A percentile compares a stretch with the other conserved stretches of the same genome.
Evolutionary conservation across 2,113 vertebrate species (phyloP).

Genomic region (Myotis yumanensis): DNA sequence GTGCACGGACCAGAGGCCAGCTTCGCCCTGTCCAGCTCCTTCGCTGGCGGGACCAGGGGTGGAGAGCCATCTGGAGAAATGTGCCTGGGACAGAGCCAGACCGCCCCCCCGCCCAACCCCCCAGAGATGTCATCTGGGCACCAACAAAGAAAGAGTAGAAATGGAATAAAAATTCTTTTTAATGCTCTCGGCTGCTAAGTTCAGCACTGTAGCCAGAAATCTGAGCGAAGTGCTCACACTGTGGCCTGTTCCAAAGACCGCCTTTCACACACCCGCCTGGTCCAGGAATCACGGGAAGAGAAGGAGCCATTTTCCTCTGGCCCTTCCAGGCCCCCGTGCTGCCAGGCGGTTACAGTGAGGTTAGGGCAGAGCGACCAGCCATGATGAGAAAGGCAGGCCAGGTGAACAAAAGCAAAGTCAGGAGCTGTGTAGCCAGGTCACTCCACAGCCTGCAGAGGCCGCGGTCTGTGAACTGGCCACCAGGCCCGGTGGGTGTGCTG

Average conservation of each 20-base stretch:
- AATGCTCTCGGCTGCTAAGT: conserved; percentile 52
- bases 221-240: background rate
- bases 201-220: background rate
- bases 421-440: background rate
- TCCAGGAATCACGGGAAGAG: conserved; percentile 79
- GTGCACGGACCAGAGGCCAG: background rate
- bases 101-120: background rate
- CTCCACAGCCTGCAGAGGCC: fast-evolving
- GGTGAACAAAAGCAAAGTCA: background rate
- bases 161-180: conserved; percentile 51
- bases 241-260: background rate
- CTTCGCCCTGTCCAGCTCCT: background rate
- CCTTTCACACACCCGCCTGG: conserved; percentile 45
- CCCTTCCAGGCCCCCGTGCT: conserved; percentile 56
- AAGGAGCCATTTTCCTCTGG: conserved; percentile 73
- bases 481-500: fast-evolving
- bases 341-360: conserved; percentile 67
- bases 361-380: conserved; percentile 49
- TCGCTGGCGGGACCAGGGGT: background rate
- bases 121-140: background rate
- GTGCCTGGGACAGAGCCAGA: fast-evolving
- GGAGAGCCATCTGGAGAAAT: background rate
- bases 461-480: fast-evolving
- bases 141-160: background rate
- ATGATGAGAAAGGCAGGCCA: fast-evolving